Conservation (phyloP, 2,888 invertebrate species). For the Orgyia antiqua region DNA sequence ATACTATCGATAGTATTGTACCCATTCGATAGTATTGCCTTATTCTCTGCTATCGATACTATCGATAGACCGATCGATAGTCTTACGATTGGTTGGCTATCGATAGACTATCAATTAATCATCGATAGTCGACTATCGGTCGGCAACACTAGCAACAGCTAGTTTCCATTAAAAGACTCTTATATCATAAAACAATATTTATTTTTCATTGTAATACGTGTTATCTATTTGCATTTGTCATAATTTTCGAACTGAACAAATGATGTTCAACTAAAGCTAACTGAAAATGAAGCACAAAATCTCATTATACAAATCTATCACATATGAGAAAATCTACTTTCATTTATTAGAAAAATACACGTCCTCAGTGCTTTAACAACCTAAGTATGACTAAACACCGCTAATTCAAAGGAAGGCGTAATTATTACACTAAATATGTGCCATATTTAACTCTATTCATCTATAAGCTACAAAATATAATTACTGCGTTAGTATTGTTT, state of each 20-base stretch:
- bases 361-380: slow-evolving; percentile 68
- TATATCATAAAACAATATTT: slow-evolving; percentile 55
- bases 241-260: slow-evolving; percentile 29
- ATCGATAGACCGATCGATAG: too few species aligned
- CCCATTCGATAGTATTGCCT: too few species aligned
- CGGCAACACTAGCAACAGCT: too few species aligned
- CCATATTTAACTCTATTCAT: slow-evolving; percentile 16
- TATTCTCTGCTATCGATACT: too few species aligned
- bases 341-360: slow-evolving; percentile 72
- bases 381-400: slow-evolving; percentile 40
- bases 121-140: too few species aligned
- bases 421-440: slow-evolving; percentile 6
- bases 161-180: slow-evolving; percentile 24
- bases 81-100: too few species aligned
- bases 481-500: too few species aligned
- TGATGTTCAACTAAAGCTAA: slow-evolving; percentile 51
- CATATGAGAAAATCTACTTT: slow-evolving; percentile 51
- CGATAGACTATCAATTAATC: too few species aligned
- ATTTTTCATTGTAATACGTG: slow-evolving; percentile 45
- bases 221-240: slow-evolving; percentile 32
- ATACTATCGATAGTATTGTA: too few species aligned
- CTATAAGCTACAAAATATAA: slow-evolving; percentile 17
- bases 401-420: slow-evolving; percentile 17
- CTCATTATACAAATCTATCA: slow-evolving; percentile 35
- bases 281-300: slow-evolving; percentile 52